phyloP scores from a whole-genome alignment of 30 jellyfish, hydroid and myxozoan species.

The Catostylus mosaicus region DNA sequence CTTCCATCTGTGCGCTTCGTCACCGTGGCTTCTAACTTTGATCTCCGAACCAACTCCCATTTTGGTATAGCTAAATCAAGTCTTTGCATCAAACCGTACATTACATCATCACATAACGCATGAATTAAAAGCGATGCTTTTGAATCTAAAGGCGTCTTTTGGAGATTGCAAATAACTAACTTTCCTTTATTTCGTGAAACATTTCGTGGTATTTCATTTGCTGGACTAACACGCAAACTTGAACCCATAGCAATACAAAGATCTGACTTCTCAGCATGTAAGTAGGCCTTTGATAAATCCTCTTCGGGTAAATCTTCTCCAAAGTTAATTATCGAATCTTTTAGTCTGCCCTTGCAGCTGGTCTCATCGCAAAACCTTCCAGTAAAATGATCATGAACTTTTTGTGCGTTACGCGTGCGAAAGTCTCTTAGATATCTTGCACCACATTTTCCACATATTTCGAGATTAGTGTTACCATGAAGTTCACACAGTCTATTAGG shows the following conservation, averaged over 20 bases:
- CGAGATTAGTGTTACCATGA: constrained; percentile 94
- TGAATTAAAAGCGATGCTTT: constrained; percentile 57
- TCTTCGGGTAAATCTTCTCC: constrained; percentile 83
- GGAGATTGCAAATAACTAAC: constrained; percentile 82
- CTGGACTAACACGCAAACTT: constrained; percentile 93
- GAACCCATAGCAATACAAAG: constrained; percentile 84
- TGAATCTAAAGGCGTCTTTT: constrained; percentile 77
- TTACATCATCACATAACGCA: constrained; percentile 90
- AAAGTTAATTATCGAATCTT: constrained; percentile 84
- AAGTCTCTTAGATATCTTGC: constrained; percentile 83
- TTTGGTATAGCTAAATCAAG: constrained; percentile 67
- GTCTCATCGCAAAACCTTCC: constrained; percentile 79
- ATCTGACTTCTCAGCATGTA: constrained; percentile 84
- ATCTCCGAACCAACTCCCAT: constrained; percentile 81
- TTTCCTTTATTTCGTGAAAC: constrained; percentile 55
- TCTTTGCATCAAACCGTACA: constrained; percentile 72
- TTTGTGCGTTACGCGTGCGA: constrained; percentile 74
- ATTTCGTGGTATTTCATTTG: constrained; percentile 77
- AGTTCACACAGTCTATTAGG: constrained; percentile 76
- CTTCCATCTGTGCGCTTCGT: not conserved
- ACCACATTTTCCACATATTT: constrained; percentile 72
- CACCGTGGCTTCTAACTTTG: constrained; percentile 6
- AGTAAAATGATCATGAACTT: constrained; percentile 83
- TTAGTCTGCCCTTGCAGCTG: constrained; percentile 69
- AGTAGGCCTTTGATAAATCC: constrained; percentile 54